phyloP scores from a whole-genome alignment of 2,888 invertebrate species.

The Dynastes grantii region DNA sequence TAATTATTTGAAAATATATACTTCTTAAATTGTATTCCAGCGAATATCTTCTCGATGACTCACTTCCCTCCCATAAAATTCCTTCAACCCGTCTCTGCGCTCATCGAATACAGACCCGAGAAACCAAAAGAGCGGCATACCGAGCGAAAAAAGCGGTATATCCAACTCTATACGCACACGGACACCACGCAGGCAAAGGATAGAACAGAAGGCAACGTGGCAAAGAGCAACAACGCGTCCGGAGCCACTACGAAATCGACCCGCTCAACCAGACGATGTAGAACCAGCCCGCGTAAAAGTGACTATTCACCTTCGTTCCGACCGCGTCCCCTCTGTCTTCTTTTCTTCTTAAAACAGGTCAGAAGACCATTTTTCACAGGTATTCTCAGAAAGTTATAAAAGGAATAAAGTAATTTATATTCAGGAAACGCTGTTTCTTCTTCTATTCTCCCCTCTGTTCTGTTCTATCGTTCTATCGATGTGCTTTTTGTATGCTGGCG shows the following conservation, averaged over 20 bases:
- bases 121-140: background rate
- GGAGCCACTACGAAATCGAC: background rate
- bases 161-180: background rate
- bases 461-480: background rate
- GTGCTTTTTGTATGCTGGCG: background rate
- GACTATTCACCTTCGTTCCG: slow-evolving; percentile 47
- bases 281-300: slow-evolving; percentile 49
- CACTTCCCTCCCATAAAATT: too few species aligned
- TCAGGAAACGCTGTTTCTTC: slow-evolving; percentile 49
- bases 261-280: slow-evolving; percentile 27
- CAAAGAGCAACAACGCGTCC: background rate
- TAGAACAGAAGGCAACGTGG: background rate
- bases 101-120: background rate
- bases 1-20: too few species aligned
- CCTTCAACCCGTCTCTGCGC: background rate
- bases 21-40: too few species aligned
- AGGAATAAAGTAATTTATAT: slow-evolving; percentile 53
- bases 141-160: background rate
- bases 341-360: slow-evolving; percentile 46
- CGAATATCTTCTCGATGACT: too few species aligned
- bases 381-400: slow-evolving; percentile 53
- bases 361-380: slow-evolving; percentile 53
- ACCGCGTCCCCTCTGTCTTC: background rate
- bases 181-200: background rate
- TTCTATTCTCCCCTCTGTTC: slow-evolving; percentile 8